Conservation (phyloP, 2,113 vertebrate species). For the Seriola dumerili region DNA sequence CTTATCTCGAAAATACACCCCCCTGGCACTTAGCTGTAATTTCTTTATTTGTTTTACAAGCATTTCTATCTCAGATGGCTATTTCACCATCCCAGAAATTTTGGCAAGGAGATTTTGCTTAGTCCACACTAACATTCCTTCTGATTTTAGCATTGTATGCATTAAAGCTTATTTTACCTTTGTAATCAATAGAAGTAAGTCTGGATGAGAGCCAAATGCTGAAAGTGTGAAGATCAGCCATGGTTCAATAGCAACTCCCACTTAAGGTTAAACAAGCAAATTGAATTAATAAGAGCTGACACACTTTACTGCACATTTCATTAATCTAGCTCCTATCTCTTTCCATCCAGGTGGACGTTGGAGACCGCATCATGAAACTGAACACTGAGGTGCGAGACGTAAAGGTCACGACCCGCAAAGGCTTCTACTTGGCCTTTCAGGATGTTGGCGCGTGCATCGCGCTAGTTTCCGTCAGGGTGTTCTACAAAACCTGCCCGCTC, state of each 20-base stretch:
- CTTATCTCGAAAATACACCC: conserved; percentile 52
- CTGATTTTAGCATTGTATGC: conserved; percentile 34
- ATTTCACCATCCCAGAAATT: conserved; percentile 40
- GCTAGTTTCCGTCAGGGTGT: conserved; percentile 95
- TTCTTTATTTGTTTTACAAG: conserved; percentile 64
- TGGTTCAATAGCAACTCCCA: conserved; percentile 43
- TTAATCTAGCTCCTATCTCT: conserved; percentile 21
- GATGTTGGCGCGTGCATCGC: conserved; percentile 98
- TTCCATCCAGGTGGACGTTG: conserved; percentile 89
- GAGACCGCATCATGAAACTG: conserved; percentile 98
- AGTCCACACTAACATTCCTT: conserved; percentile 30
- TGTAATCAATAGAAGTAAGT: conserved; percentile 49
- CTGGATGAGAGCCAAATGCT: conserved; percentile 48
- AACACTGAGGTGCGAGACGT: conserved; percentile 97
- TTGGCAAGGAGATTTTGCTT: conserved; percentile 48
- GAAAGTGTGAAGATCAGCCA: conserved; percentile 47
- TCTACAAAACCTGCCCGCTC: conserved; percentile 97
- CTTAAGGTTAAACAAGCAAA: conserved; percentile 40
- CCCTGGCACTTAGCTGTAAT: conserved; percentile 50
- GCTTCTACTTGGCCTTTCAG: conserved; percentile 98
- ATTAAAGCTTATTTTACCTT: conserved; percentile 50
- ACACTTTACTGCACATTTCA: conserved; percentile 37
- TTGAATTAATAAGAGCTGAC: conserved; percentile 40
- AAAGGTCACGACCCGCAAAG: conserved; percentile 91
- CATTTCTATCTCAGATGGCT: conserved; percentile 58